Conservation (phyloP, 1,140 invertebrate species). For the Melanaphis sacchari region DNA sequence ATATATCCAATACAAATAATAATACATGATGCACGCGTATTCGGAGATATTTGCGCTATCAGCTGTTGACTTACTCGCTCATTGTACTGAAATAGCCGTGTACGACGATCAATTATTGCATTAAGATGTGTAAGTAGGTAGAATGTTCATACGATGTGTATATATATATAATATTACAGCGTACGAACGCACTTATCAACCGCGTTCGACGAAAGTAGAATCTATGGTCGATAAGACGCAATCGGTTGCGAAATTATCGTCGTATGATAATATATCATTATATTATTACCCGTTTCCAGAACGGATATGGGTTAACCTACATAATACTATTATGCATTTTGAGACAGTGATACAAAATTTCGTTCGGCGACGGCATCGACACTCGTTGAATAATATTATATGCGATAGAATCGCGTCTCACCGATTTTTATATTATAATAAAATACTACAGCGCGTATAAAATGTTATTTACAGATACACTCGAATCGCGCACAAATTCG, state of each 20-base stretch:
- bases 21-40: neutral
- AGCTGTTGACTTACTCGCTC: neutral
- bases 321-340: neutral
- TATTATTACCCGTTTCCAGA: neutral
- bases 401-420: neutral
- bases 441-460: neutral
- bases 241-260: slow-evolving; percentile 10
- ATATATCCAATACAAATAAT: neutral
- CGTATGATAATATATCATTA: neutral
- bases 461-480: neutral
- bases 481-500: neutral
- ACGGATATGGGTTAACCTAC: neutral
- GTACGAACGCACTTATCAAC: neutral
- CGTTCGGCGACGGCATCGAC: neutral
- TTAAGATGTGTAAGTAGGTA: slow-evolving; percentile 3
- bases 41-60: neutral
- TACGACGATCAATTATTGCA: neutral
- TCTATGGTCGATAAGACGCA: neutral
- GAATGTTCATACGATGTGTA: neutral
- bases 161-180: neutral
- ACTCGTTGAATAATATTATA: neutral
- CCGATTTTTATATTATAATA: neutral
- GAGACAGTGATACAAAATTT: neutral
- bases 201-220: neutral
- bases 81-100: neutral